These are phyloP conservation scores for Nemotelus nigrinus DNA, from an alignment of 2,888 invertebrate species.

Conservation along the genomic window DNA sequence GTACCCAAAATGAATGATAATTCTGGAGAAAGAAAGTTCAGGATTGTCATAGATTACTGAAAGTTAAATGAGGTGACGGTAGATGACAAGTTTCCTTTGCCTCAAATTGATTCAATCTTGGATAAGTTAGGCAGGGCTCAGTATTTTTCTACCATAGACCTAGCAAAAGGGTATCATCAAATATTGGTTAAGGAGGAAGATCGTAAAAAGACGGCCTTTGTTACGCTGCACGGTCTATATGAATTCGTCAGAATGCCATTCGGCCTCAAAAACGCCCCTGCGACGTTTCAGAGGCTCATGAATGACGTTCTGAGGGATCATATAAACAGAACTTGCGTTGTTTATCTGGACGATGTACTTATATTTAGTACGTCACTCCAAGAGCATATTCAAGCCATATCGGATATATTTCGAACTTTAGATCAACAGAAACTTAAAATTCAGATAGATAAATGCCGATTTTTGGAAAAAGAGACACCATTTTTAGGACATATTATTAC, in stretches of 20 bases:
- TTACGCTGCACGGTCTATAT: conserved; percentile 40
- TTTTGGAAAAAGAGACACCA: conserved; percentile 37
- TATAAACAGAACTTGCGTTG: no score
- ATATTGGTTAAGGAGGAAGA: no score
- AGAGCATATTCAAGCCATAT: no score
- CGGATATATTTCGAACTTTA: conserved; percentile 14
- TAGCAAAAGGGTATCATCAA: no score
- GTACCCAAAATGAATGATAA: neutral
- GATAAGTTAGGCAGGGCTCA: conserved; percentile 24
- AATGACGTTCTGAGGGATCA: no score
- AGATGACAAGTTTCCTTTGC: no score
- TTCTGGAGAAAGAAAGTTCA: no score
- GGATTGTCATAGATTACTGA: conserved; percentile 48
- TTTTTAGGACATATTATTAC: conserved; percentile 21
- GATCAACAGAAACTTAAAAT: neutral
- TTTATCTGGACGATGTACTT: conserved; percentile 30
- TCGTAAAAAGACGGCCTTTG: conserved; percentile 47
- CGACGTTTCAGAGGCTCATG: conserved; percentile 47
- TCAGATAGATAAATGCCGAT: conserved; percentile 35
- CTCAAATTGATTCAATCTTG: neutral
- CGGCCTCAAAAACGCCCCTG: no score
- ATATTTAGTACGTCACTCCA: conserved; percentile 20
- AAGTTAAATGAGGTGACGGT: no score
- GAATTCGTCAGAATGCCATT: no score
- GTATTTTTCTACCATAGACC: neutral